Evolutionary conservation across 2,797 vertebrate genomes (phyloP).

Genomic region (Myioborus melanocephalus): DNA sequence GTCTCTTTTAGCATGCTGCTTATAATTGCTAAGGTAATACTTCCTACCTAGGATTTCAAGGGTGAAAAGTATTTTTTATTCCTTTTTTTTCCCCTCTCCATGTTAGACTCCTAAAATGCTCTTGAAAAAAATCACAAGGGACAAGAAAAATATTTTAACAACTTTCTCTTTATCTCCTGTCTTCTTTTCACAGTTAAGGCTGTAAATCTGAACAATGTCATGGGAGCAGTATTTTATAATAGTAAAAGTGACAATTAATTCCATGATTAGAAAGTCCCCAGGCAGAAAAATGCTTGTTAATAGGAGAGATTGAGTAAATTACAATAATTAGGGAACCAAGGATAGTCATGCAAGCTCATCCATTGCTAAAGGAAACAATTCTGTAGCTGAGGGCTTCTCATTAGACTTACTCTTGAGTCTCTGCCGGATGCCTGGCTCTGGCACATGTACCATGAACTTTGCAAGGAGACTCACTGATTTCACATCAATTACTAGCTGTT

Average conservation of each 20-base stretch:
- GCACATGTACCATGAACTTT: neutral
- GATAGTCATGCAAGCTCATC: neutral
- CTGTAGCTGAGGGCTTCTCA: neutral
- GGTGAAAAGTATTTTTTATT: neutral
- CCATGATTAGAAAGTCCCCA: neutral
- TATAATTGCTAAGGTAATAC: neutral
- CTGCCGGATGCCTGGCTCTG: neutral
- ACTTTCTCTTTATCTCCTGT: neutral
- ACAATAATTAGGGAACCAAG: conserved; percentile 4
- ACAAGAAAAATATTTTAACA: neutral
- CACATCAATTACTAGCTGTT: neutral
- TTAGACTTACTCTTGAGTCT: neutral
- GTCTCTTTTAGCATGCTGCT: neutral
- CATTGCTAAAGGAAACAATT: neutral
- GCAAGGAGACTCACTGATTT: neutral
- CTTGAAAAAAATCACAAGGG: neutral
- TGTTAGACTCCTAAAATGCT: neutral
- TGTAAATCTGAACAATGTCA: conserved; percentile 9
- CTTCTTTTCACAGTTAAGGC: neutral
- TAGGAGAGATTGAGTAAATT: neutral
- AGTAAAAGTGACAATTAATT: conserved; percentile 11
- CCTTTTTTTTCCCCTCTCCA: neutral
- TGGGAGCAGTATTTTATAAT: neutral
- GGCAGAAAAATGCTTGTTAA: neutral
- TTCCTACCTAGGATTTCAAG: neutral